Base-by-base conservation (phyloP, 2,113 vertebrate species). In the Perca flavescens region DNA sequence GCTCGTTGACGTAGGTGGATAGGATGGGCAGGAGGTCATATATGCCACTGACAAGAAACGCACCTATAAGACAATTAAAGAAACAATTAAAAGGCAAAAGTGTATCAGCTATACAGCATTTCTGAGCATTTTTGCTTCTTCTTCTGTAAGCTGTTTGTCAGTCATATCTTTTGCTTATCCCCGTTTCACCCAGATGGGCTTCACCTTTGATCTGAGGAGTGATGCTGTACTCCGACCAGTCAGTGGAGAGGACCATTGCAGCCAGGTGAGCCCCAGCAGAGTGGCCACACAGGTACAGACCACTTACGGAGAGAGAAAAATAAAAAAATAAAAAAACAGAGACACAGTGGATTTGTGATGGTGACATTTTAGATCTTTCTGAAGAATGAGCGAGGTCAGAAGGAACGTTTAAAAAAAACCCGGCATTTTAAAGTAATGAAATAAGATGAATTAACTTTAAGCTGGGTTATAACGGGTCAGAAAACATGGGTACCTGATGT, bases 261-360 rank as follows among this genome's bases (percentile, higher is more conserved):
- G 94, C 96, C 83, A 99, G 91, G 52, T 99, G 98, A 66, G 97
- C 98, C 1, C 98, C 98, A 0, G 98, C 97, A 0, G 98, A 99
- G 88, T 99, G 98, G 58, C 98, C 98, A 3, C 97, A 99, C 82
- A 99, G 84, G 85, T 97, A 99, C 72, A 99, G 57, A 0, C 96
- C 97, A 28, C 98, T 99, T 90, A 79, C 21, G 14, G 53, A 14
- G 0, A n/a, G n/a, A n/a, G n/a, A n/a, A n/a, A n/a, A n/a, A n/a
- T n/a, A n/a, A n/a, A n/a, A n/a, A n/a, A n/a, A n/a, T n/a, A n/a
- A n/a, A n/a, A n/a, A n/a, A n/a, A 19, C 5, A 19, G 25, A 36
- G 10, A 9, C 34, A 66, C 21, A 13, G 16, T 22, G n/a, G 14
- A 46, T 52, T 71, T 57, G 4, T 25, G 11, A 17, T 50, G 13